These are phyloP conservation scores for Rhamphomyia laevipes DNA, from an alignment of 2,888 invertebrate genomes.

Conservation along the genomic window DNA sequence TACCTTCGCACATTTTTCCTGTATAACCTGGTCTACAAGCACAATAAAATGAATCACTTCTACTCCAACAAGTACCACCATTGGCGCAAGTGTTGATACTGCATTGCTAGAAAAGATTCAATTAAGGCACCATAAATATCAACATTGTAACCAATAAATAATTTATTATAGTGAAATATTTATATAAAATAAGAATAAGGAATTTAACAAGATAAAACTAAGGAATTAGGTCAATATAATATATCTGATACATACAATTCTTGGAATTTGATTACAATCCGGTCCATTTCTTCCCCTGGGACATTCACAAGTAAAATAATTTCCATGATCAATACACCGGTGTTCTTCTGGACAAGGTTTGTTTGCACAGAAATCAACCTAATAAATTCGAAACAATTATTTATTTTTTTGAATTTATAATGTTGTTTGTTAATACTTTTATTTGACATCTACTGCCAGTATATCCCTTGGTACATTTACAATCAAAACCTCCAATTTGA, in stretches of 20 bases:
- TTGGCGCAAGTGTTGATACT: constrained; percentile 62
- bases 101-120: constrained; percentile 44
- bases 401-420: constrained; percentile 2
- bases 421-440: constrained; percentile 44
- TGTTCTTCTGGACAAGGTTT: constrained; percentile 56
- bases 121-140: not conserved
- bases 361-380: constrained; percentile 58
- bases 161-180: constrained; percentile 6
- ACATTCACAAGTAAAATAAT: constrained; percentile 63
- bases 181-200: constrained; percentile 1
- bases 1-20: constrained; percentile 70
- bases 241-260: constrained; percentile 43
- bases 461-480: constrained; percentile 57
- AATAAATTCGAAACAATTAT: constrained; percentile 12
- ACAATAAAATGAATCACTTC: constrained; percentile 64
- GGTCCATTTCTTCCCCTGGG: constrained; percentile 56
- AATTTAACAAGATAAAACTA: no score
- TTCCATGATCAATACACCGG: constrained; percentile 60
- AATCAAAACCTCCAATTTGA: constrained; percentile 54
- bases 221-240: no score
- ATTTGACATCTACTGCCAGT: constrained; percentile 57
- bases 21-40: constrained; percentile 68
- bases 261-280: constrained; percentile 53
- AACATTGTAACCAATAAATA: constrained; percentile 2
- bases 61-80: constrained; percentile 68